Evolutionary conservation across 2,888 invertebrate genomes (phyloP).

Genomic region (Chelonus formosanus): DNA sequence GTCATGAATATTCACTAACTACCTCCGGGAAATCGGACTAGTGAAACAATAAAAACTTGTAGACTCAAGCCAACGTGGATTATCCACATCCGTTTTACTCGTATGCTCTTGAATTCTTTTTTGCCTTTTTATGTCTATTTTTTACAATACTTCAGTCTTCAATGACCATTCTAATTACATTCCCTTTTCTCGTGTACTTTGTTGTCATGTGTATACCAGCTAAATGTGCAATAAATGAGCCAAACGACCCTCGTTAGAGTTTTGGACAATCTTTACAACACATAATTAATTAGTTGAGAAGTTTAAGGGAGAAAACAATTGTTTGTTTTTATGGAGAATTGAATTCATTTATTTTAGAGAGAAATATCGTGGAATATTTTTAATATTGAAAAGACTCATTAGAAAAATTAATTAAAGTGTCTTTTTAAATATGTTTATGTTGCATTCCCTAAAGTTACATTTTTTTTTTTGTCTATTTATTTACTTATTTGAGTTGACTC

Average conservation of each 20-base stretch:
- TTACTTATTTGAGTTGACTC: no score
- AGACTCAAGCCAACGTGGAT: constrained; percentile 25
- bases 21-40: constrained; percentile 47
- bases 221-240: constrained; percentile 12
- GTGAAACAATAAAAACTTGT: constrained; percentile 50
- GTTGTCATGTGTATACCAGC: constrained; percentile 3
- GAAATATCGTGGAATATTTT: no score
- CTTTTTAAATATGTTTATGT: no score
- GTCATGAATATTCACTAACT: constrained; percentile 42
- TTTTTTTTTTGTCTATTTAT: no score
- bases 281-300: constrained; percentile 8
- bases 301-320: no score
- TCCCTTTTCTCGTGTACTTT: constrained; percentile 2
- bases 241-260: neutral
- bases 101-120: constrained; percentile 11
- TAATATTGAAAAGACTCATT: no score
- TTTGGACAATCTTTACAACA: constrained; percentile 5
- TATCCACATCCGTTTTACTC: constrained; percentile 20
- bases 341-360: no score
- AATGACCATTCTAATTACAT: constrained; percentile 1
- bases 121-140: constrained; percentile 1
- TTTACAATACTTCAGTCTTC: neutral
- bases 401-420: no score
- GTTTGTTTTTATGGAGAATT: no score
- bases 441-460: no score